Percentiles rank a stretch among this genome's conserved stretches.
These are phyloP conservation scores for Plotosus lineatus DNA, from an alignment of 2,113 vertebrate species.

Conservation along the genomic window DNA sequence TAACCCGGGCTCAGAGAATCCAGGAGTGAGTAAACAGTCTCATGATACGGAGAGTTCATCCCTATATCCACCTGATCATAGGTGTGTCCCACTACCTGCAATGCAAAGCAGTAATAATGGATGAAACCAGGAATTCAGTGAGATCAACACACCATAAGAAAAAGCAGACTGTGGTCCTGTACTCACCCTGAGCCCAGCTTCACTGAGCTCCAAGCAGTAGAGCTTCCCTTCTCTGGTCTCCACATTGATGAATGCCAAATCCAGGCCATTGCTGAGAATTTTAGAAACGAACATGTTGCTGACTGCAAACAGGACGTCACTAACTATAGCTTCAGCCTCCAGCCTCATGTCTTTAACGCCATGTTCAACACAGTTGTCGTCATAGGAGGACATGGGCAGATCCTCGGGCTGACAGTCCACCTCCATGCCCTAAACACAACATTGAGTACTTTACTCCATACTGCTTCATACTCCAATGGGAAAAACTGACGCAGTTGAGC, in stretches of 20 bases:
- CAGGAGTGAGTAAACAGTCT: slow-evolving; percentile 94
- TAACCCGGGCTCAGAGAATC: slow-evolving; percentile 94
- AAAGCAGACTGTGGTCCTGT: background rate
- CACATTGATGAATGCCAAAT: slow-evolving; percentile 93
- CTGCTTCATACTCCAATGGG: background rate
- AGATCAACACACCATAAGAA: background rate
- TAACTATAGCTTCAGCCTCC: slow-evolving; percentile 93
- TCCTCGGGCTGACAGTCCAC: slow-evolving; percentile 83
- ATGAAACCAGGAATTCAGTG: background rate
- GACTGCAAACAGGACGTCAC: slow-evolving; percentile 93
- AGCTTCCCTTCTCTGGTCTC: slow-evolving; percentile 87
- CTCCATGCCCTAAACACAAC: slow-evolving; percentile 80
- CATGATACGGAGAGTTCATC: slow-evolving; percentile 85
- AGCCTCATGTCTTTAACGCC: slow-evolving; percentile 92
- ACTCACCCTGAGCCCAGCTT: slow-evolving; percentile 90
- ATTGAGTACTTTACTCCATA: background rate
- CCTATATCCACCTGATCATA: slow-evolving; percentile 88
- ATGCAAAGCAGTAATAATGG: background rate
- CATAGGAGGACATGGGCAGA: slow-evolving; percentile 70
- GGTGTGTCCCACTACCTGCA: slow-evolving; percentile 87
- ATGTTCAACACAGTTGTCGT: slow-evolving; percentile 78
- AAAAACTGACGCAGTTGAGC: slow-evolving; percentile 1
- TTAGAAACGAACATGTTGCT: slow-evolving; percentile 90
- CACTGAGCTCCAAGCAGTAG: slow-evolving; percentile 93
- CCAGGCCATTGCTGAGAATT: slow-evolving; percentile 79